phyloP scores from a whole-genome alignment of 2,888 invertebrate genomes.

The Helicoverpa assulta region DNA sequence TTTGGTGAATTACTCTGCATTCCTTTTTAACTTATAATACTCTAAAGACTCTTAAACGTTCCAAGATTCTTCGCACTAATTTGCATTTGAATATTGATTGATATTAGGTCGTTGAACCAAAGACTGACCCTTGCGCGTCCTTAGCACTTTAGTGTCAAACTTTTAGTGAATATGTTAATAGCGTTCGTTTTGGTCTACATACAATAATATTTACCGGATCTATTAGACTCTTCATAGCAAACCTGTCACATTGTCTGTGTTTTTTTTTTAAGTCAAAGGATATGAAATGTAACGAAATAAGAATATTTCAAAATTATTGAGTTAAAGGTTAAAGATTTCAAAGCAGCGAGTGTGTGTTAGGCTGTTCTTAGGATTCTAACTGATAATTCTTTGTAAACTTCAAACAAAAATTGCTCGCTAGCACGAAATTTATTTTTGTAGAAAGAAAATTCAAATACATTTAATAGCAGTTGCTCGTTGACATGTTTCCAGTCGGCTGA shows the following conservation, averaged over 20 bases:
- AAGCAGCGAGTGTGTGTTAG: too few species aligned
- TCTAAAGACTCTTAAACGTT: neutral
- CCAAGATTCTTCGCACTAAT: conserved; percentile 11
- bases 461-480: conserved; percentile 1
- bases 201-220: neutral
- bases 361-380: too few species aligned
- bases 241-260: neutral
- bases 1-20: neutral
- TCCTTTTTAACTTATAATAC: neutral
- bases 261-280: neutral
- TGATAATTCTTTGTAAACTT: too few species aligned
- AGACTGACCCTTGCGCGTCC: conserved; percentile 5
- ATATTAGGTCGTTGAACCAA: conserved; percentile 30
- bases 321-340: too few species aligned
- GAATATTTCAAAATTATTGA: too few species aligned
- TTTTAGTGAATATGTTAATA: conserved; percentile 2
- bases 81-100: conserved; percentile 43
- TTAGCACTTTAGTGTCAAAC: conserved; percentile 26
- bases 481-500: conserved; percentile 19
- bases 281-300: too few species aligned
- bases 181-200: neutral
- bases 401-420: too few species aligned
- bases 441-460: neutral
- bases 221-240: neutral
- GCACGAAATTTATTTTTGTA: neutral